Base-by-base conservation (phyloP, 2,888 invertebrate species). In the Patella depressa region DNA sequence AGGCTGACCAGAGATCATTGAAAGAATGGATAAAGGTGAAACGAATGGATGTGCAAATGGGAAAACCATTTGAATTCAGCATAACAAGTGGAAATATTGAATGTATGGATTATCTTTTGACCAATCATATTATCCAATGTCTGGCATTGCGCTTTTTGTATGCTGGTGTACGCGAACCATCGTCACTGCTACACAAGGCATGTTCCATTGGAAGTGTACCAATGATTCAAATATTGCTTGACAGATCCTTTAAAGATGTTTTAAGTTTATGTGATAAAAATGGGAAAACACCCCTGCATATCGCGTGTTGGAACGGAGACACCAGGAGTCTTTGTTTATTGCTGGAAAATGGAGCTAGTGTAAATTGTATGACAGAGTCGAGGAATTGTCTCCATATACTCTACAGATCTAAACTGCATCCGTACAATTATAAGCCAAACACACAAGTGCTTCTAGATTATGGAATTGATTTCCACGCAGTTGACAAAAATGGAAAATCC, bases 231-330 rank as follows among this genome's bases (percentile, higher is more conserved):
- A n/a, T 78, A 15, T 17, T 78, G 3, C 75, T 78, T n/a, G 69
- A 78, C 24, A 72, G 19, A 24, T 69, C 69, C 19, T 71, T 71
- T 34, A 70, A 34, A 11, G 74, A 72, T 65, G 75, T 72, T 11
- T 54, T 75, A 15, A 24, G 57, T 55, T 9, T 78, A 7, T 72
- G 55, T 29, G 78, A 78, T 53, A 75, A 65, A 55, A 75, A 75
- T 29, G 78, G 78, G 3, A 78, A 78, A 73, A 78, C 78, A 1
- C 78, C 75, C 7, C 70, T 78, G 19, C 78, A 78, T 69, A 70
- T 72, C n/a, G 78, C 78, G 7, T 75, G 69, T 12, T 78, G 75
- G 75, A 78, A 78, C 45, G 78, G 78, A 5, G 75, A 78, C 53
- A 78, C 78, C 5, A 72, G 70, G 53, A 75, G 75, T 29, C 72